Evolutionary conservation across 2,113 vertebrate species (phyloP), one percentile per base, ranked within the genome.

Genomic region (Sinocyclocheilus anophthalmus): DNA sequence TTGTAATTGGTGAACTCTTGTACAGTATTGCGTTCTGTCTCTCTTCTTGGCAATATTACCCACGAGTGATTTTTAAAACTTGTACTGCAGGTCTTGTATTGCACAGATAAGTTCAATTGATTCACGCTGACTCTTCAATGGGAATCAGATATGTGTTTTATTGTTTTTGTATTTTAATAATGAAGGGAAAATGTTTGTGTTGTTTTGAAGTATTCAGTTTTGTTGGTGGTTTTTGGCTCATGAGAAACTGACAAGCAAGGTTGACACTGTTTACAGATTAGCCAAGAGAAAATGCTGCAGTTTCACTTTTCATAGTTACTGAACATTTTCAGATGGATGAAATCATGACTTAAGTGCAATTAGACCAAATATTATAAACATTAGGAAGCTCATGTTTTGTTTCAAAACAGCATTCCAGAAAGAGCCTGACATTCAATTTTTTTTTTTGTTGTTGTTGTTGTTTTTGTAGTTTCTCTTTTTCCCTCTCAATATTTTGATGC

Each of bases 251-350:
- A 95, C 92, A 88, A 91, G 87, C 69, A 87, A 92, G 91, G 90
- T 92, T 84, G 87, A 93, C 91, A 91, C 89, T 94, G 94, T 95
- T 95, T 95, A 95, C 95, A 94, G 91, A 92, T 92, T 89, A 94
- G 93, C 94, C 92, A 91, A 91, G 86, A 90, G 55, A 87, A 87
- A 94, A 93, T 95, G 94, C 94, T 95, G 94, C 93, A 92, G 92
- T 93, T 93, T 92, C 82, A 90, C 90, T 90, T 83, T 87, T 59
- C 78, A 79, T 88, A 85, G 80, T 90, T 81, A 85, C 75, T 89
- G 57, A 90, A 82, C 76, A 87, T 84, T 72, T 69, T 72, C 65
- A 88, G 92, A 91, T 45, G 70, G 85, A 81, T 88, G 87, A 89
- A 91, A 93, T 86, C 82, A 20, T 88, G 86, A 92, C 79, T 85